These are phyloP conservation scores for Lithosia quadra DNA, from an alignment of 2,888 invertebrate genomes.

Conservation along the genomic window DNA sequence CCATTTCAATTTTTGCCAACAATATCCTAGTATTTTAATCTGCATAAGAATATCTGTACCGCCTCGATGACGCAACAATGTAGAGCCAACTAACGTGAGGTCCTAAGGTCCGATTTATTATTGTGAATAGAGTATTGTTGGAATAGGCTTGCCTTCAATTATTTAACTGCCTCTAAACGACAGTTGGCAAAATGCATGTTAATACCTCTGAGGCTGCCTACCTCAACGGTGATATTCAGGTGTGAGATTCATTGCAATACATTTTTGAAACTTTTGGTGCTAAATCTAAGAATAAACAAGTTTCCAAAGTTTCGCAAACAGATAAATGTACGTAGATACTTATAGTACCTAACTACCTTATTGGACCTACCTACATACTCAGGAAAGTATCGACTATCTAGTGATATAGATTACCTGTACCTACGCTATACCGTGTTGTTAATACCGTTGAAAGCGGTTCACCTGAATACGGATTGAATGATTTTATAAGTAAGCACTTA, in stretches of 20 bases:
- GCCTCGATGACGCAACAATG: background rate
- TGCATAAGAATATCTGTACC: constrained; percentile 3
- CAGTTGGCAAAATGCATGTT: no score
- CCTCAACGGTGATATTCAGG: no score
- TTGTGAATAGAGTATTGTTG: background rate
- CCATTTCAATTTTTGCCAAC: background rate
- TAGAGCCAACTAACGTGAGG: background rate
- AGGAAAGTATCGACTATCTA: background rate
- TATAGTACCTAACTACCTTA: no score
- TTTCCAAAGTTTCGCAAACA: no score
- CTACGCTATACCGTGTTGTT: background rate
- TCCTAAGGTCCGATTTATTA: background rate
- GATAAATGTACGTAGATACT: no score
- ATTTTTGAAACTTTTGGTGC: no score
- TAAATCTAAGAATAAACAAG: no score
- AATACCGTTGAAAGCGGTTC: background rate
- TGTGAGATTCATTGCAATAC: no score
- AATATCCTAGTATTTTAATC: background rate
- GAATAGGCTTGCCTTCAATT: no score
- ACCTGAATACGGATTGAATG: constrained; percentile 1
- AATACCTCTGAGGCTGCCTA: no score
- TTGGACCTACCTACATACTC: no score
- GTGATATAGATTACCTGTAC: background rate
- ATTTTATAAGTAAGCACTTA: background rate
- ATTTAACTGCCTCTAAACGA: no score